Conservation (phyloP, 1,140 invertebrate genomes). For the Pissodes strobi region DNA sequence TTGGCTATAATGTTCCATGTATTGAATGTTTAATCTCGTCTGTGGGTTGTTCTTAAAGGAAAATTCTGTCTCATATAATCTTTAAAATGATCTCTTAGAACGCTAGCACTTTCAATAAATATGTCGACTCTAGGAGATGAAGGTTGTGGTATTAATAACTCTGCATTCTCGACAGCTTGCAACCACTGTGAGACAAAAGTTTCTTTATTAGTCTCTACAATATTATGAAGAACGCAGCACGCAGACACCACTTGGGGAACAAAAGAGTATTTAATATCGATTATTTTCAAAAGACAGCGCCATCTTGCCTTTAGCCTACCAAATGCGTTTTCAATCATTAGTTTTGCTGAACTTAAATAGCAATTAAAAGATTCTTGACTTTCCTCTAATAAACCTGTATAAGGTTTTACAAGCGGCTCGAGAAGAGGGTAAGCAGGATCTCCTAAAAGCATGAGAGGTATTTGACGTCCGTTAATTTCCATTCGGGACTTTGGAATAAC, state of each 20-base stretch:
- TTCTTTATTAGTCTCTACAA: slow-evolving; percentile 1
- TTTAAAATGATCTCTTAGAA: no score
- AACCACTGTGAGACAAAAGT: no score
- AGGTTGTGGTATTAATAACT: no score
- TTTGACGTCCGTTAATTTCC: not conserved
- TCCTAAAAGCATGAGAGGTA: slow-evolving; percentile 35
- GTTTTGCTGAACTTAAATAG: slow-evolving; percentile 42
- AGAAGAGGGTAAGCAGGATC: slow-evolving; percentile 40
- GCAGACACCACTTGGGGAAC: slow-evolving; percentile 33
- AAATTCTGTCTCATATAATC: no score
- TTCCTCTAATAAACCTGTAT: slow-evolving; percentile 54
- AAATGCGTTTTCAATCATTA: slow-evolving; percentile 53
- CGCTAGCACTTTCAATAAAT: no score
- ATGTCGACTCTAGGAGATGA: no score
- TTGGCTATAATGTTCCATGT: no score
- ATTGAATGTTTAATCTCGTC: no score
- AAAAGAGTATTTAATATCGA: slow-evolving; percentile 39
- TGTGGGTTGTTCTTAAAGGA: no score
- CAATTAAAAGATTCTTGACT: slow-evolving; percentile 51
- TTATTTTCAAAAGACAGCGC: slow-evolving; percentile 35
- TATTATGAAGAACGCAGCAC: slow-evolving; percentile 33
- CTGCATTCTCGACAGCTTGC: no score
- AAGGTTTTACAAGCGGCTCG: no score
- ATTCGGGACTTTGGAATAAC: not conserved
- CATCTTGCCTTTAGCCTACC: slow-evolving; percentile 46